Evolutionary conservation across 2,113 vertebrate species (phyloP).

Genomic region (Antechinus flavipes): DNA sequence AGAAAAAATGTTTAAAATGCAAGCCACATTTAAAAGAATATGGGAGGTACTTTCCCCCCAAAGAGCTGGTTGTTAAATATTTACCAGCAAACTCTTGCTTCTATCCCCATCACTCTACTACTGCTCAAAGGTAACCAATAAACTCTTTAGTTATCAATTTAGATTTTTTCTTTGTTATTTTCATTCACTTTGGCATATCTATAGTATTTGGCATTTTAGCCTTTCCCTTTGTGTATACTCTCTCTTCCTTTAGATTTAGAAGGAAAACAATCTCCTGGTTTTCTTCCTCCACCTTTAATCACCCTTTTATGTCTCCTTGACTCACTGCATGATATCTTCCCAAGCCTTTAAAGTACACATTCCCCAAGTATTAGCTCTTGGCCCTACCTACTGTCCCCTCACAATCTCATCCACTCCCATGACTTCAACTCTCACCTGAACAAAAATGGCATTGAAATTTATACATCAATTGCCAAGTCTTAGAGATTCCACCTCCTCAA

Average conservation of each 20-base stretch:
- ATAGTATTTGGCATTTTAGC: background rate
- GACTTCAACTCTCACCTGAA: background rate
- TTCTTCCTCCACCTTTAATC: background rate
- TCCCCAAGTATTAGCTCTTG: background rate
- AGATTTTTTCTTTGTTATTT: background rate
- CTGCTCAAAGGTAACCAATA: background rate
- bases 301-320: background rate
- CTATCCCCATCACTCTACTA: background rate
- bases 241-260: background rate
- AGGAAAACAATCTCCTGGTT: background rate
- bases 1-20: background rate
- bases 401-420: background rate
- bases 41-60: background rate
- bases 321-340: background rate
- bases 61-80: background rate
- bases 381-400: background rate
- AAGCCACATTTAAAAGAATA: background rate
- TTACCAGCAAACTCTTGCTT: background rate
- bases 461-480: background rate
- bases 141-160: background rate
- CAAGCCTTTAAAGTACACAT: background rate
- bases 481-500: background rate
- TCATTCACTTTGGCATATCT: background rate
- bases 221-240: background rate
- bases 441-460: background rate